phyloP scores from a whole-genome alignment of 2,797 vertebrate genomes.

The Melanotaenia maccullochi region DNA sequence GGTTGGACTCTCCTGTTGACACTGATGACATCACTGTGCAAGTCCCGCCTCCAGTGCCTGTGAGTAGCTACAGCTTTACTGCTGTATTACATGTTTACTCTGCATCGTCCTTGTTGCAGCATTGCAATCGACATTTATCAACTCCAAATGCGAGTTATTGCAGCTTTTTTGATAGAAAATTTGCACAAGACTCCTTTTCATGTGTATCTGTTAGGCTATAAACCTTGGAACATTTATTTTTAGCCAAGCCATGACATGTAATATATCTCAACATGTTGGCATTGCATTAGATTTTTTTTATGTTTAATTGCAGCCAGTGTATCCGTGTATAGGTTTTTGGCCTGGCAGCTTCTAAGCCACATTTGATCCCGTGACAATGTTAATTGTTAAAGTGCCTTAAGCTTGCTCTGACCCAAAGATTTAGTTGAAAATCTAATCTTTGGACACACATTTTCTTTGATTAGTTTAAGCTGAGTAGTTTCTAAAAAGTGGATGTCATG shows the following conservation, averaged over 20 bases:
- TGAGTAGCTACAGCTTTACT: conserved; percentile 54
- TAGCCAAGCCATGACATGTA: not conserved
- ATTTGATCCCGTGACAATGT: conserved; percentile 20
- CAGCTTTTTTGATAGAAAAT: not conserved
- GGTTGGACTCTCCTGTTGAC: conserved; percentile 84
- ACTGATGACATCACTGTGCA: conserved; percentile 87
- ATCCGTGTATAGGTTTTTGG: not conserved
- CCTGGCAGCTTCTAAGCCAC: conserved; percentile 13
- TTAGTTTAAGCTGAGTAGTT: not conserved
- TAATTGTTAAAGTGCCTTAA: conserved; percentile 51
- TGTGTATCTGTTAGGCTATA: not conserved
- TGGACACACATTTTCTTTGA: not conserved
- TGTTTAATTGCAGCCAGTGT: conserved; percentile 43
- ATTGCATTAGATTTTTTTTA: conserved; percentile 42
- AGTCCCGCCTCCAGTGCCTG: conserved; percentile 84
- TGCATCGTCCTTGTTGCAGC: not conserved
- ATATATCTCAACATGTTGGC: not conserved
- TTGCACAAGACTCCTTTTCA: not conserved
- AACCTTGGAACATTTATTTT: not conserved
- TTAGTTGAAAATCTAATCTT: not conserved
- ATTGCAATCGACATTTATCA: not conserved
- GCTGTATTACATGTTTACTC: not conserved
- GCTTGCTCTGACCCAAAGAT: not conserved
- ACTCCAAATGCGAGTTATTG: not conserved
- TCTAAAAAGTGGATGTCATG: conserved; percentile 2